Conservation (phyloP, 2,113 vertebrate genomes). For the Myodes glareolus region DNA sequence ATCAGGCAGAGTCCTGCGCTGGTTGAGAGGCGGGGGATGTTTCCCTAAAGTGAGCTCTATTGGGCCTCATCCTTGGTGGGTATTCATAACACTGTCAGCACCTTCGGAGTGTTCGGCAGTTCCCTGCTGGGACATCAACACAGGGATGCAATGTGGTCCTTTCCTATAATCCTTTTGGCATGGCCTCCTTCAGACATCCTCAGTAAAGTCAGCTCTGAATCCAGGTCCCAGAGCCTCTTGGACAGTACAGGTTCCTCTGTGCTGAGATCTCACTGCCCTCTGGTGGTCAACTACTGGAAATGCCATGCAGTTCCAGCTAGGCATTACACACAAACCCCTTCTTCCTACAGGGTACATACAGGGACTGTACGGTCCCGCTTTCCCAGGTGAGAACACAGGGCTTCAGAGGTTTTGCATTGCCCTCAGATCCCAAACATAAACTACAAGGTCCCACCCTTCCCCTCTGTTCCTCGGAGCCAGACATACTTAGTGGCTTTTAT, state of each 20-base stretch:
- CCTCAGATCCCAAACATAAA: background rate
- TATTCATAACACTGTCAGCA: background rate
- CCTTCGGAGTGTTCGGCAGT: background rate
- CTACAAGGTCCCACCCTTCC: background rate
- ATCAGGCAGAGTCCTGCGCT: background rate
- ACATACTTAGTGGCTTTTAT: background rate
- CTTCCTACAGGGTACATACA: background rate
- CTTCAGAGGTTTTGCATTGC: background rate
- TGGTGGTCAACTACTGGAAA: conserved; percentile 39
- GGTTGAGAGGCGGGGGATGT: too few relatives aligned
- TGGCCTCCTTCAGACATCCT: background rate
- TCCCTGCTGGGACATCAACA: background rate
- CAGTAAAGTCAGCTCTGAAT: background rate
- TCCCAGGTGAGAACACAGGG: background rate
- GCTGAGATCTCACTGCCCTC: conserved; percentile 60
- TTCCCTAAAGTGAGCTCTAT: background rate
- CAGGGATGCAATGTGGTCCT: background rate
- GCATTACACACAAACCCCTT: background rate
- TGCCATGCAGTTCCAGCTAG: background rate
- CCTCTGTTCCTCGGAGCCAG: background rate
- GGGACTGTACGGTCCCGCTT: background rate
- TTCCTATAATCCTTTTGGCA: background rate
- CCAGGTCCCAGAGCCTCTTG: background rate
- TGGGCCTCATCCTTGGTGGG: too few relatives aligned
- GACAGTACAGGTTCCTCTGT: background rate